These are phyloP conservation scores for Zaprionus vittiger DNA, from an alignment of 1,140 invertebrate species.

Conservation along the genomic window DNA sequence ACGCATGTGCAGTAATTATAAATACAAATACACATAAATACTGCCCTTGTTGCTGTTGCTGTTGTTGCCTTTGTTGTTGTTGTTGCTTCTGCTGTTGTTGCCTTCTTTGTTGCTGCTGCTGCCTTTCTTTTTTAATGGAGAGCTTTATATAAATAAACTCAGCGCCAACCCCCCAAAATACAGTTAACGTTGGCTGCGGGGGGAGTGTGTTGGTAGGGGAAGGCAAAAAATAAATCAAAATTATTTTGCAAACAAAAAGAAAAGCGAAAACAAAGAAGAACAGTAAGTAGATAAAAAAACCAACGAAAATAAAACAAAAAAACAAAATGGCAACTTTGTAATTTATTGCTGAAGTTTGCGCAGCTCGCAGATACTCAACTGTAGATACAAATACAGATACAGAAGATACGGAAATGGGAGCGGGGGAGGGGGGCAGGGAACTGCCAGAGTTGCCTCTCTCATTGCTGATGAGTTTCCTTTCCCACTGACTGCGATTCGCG, in stretches of 20 bases:
- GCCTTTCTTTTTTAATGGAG: constrained; percentile 77
- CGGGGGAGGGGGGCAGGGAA: background rate
- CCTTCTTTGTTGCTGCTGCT: constrained; percentile 38
- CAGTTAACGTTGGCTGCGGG: background rate
- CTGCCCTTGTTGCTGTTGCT: constrained; percentile 31
- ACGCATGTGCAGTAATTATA: constrained; percentile 83
- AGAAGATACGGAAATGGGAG: constrained; percentile 6
- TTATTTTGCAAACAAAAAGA: constrained; percentile 81
- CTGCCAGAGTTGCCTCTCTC: constrained; percentile 20
- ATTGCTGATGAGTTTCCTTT: constrained; percentile 63
- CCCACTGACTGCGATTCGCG: constrained; percentile 29
- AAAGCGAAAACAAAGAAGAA: constrained; percentile 29
- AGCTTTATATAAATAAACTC: constrained; percentile 82
- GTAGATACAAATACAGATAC: constrained; percentile 49
- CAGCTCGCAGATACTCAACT: constrained; percentile 37
- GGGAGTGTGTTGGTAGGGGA: background rate
- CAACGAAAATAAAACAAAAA: constrained; percentile 41
- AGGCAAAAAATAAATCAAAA: constrained; percentile 78
- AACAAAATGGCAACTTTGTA: constrained; percentile 84
- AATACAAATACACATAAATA: constrained; percentile 83
- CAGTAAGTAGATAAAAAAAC: constrained; percentile 11
- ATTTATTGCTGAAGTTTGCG: constrained; percentile 81
- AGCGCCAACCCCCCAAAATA: constrained; percentile 52
- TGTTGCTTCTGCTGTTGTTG: constrained; percentile 38
- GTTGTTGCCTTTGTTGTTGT: constrained; percentile 35